Evolutionary conservation across 2,888 invertebrate genomes (phyloP).

Genomic region (Andrena marginata): DNA sequence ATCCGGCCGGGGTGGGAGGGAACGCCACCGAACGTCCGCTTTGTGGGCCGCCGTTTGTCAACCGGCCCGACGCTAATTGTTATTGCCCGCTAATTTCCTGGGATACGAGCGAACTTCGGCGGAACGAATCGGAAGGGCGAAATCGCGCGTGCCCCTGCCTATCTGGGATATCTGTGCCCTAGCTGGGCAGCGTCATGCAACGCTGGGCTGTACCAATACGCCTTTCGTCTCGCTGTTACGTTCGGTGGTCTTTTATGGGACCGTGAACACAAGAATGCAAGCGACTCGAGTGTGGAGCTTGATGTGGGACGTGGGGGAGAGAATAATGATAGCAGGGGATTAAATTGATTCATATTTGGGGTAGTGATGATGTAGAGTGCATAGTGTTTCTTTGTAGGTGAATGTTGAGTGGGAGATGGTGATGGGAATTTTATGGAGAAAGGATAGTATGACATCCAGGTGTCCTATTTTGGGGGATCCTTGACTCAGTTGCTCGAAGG

Average conservation of each 20-base stretch:
- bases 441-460: too few species aligned
- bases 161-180: slow-evolving; percentile 14
- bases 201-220: slow-evolving; percentile 22
- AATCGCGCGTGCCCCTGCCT: slow-evolving; percentile 2
- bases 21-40: slow-evolving; percentile 41
- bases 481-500: too few species aligned
- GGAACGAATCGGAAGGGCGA: background rate
- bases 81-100: slow-evolving; percentile 71
- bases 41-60: slow-evolving; percentile 66
- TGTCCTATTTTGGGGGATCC: too few species aligned
- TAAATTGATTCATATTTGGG: too few species aligned
- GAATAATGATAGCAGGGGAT: background rate
- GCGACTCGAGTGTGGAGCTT: slow-evolving; percentile 3
- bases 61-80: slow-evolving; percentile 66
- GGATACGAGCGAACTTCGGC: slow-evolving; percentile 28
- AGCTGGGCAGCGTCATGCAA: slow-evolving; percentile 28
- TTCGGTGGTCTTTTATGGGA: slow-evolving; percentile 6
- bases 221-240: slow-evolving; percentile 21
- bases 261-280: background rate
- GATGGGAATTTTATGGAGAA: too few species aligned
- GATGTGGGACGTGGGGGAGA: slow-evolving; percentile 6
- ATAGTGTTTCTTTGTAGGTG: too few species aligned
- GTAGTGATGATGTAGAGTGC: too few species aligned
- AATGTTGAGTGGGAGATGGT: too few species aligned
- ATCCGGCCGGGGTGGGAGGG: slow-evolving; percentile 27